Conservation (phyloP, 1,140 invertebrate species). For the Cyclargus thomasi region DNA sequence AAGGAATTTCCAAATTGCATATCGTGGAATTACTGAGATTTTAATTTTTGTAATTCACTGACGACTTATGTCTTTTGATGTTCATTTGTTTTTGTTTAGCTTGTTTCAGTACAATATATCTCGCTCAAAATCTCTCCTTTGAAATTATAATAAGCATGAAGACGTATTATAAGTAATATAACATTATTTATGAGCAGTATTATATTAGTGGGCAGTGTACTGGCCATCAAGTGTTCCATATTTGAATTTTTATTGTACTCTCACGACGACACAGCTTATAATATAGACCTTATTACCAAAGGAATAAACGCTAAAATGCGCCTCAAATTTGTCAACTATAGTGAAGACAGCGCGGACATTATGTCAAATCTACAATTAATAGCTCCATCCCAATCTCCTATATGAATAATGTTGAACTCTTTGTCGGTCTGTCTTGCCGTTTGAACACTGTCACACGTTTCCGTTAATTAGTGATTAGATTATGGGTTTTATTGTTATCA, state of each 20-base stretch:
- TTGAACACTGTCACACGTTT: neutral
- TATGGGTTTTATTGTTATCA: too few relatives aligned
- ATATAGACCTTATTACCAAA: conserved; percentile 46
- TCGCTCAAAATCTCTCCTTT: neutral
- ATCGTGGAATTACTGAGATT: too few relatives aligned
- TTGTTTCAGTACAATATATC: neutral
- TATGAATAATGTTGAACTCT: conserved; percentile 73
- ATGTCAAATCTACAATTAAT: conserved; percentile 73
- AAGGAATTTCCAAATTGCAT: too few relatives aligned
- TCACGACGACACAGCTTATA: neutral
- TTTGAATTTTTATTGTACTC: conserved; percentile 1
- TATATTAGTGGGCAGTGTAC: neutral
- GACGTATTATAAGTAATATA: neutral
- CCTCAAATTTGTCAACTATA: conserved; percentile 40
- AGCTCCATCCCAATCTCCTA: conserved; percentile 52
- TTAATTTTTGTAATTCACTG: too few relatives aligned
- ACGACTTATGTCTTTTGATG: too few relatives aligned
- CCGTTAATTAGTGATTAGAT: conserved; percentile 35
- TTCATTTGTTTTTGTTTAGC: neutral
- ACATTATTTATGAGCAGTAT: neutral
- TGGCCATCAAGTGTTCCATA: neutral
- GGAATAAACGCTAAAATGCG: conserved; percentile 46
- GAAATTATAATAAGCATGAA: conserved; percentile 1
- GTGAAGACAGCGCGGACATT: conserved; percentile 37
- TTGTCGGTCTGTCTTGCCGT: conserved; percentile 6